A percentile compares a stretch with the other conserved stretches of the same genome.
Conservation (phyloP, 64 coral and sea anemone species). For the Dendrophyllia cribrosa region DNA sequence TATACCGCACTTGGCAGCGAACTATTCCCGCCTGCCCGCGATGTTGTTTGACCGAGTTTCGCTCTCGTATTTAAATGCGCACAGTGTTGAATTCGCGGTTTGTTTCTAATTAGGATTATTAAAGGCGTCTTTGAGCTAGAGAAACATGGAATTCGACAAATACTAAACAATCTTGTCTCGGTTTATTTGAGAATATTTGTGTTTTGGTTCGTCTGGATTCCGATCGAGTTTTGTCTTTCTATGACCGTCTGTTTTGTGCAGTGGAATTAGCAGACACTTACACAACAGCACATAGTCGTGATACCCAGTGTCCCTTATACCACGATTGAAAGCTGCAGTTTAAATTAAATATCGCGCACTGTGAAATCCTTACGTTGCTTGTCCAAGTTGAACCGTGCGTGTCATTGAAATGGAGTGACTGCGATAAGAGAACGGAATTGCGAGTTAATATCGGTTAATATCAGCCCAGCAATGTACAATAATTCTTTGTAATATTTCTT, state of each 20-base stretch:
- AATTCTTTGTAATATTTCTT: background rate
- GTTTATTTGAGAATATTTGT: background rate
- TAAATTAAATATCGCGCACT: background rate
- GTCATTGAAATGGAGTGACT: background rate
- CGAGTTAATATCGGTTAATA: too few species aligned
- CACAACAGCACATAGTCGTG: background rate
- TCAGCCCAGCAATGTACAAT: too few species aligned
- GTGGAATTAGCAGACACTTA: background rate
- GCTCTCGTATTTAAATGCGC: background rate
- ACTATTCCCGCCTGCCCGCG: background rate
- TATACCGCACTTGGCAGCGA: background rate
- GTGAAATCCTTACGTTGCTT: background rate
- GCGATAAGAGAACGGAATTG: background rate
- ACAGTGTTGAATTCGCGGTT: background rate
- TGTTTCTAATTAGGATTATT: background rate
- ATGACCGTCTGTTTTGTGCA: background rate
- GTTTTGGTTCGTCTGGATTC: background rate
- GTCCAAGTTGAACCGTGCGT: background rate
- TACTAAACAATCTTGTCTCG: background rate
- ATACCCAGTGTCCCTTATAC: background rate
- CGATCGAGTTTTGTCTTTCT: constrained; percentile 15
- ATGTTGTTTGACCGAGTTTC: background rate
- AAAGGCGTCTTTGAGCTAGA: background rate
- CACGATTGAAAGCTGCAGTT: background rate
- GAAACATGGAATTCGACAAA: background rate